Percentiles rank a stretch among this genome's conserved stretches.
Conservation (phyloP, 2,797 vertebrate genomes). For the Typhlichthys subterraneus region DNA sequence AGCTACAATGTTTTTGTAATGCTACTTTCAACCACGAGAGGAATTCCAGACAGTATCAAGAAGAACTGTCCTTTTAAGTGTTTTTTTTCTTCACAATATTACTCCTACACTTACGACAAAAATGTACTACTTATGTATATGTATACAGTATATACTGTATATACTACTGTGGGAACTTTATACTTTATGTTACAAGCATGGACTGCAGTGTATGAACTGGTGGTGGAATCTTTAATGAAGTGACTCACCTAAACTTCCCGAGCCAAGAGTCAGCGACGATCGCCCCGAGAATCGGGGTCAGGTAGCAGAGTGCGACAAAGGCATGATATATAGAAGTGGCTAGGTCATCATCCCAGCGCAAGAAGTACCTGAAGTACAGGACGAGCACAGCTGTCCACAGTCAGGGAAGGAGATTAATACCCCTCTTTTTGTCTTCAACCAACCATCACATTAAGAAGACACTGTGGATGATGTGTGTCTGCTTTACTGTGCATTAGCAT, state of each 20-base stretch:
- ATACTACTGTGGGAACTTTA: background rate
- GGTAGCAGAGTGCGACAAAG: slow-evolving; percentile 92
- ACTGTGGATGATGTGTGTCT: background rate
- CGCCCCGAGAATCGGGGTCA: slow-evolving; percentile 91
- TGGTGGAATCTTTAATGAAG: background rate
- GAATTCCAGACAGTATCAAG: too few species aligned
- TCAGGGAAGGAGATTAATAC: background rate
- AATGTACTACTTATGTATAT: too few species aligned
- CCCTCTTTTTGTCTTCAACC: slow-evolving; percentile 3
- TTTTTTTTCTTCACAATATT: too few species aligned
- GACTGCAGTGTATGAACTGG: background rate
- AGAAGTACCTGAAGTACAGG: slow-evolving; percentile 89
- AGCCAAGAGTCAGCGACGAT: slow-evolving; percentile 94
- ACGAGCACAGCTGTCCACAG: slow-evolving; percentile 85
- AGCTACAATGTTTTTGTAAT: too few species aligned
- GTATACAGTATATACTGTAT: too few species aligned
- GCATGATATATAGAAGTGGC: slow-evolving; percentile 91
- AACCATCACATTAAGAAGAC: background rate
- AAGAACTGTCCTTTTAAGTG: too few species aligned
- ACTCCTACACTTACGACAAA: too few species aligned
- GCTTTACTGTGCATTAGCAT: background rate
- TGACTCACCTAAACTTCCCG: slow-evolving; percentile 93
- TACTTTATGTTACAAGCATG: background rate
- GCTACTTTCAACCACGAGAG: too few species aligned
- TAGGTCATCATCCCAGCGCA: slow-evolving; percentile 84